Evolutionary conservation across 2,797 vertebrate genomes (phyloP).

Genomic region (Acanthopagrus latus): DNA sequence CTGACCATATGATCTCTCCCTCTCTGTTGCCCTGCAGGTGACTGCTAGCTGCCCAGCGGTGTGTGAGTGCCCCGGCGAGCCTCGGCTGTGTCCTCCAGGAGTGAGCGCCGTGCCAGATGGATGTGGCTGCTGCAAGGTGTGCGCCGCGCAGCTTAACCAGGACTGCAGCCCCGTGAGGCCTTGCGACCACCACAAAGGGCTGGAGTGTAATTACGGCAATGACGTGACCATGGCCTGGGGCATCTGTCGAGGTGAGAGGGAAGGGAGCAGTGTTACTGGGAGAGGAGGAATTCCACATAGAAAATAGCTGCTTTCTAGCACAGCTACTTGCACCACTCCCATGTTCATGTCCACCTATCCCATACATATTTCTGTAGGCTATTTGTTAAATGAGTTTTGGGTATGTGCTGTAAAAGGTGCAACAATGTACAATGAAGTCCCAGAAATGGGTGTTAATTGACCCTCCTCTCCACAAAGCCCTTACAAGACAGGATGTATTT

Average conservation of each 20-base stretch:
- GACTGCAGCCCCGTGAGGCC: slow-evolving; percentile 81
- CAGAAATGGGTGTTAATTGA: background rate
- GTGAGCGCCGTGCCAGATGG: slow-evolving; percentile 79
- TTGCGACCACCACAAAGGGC: slow-evolving; percentile 88
- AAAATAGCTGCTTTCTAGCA: background rate
- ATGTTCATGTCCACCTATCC: background rate
- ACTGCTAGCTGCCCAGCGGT: slow-evolving; percentile 75
- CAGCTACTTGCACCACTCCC: background rate
- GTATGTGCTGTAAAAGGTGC: slow-evolving; percentile 1
- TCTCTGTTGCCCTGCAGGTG: slow-evolving; percentile 70
- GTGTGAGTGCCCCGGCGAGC: slow-evolving; percentile 74
- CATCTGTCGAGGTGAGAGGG: slow-evolving; percentile 85
- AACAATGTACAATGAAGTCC: background rate
- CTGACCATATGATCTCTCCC: background rate
- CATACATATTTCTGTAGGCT: too few species aligned
- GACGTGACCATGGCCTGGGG: slow-evolving; percentile 78
- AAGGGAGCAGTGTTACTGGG: background rate
- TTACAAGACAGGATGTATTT: slow-evolving; percentile 46
- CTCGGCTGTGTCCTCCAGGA: slow-evolving; percentile 77
- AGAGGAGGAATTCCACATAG: background rate
- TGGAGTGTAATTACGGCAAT: slow-evolving; percentile 88
- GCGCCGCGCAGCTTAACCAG: slow-evolving; percentile 86
- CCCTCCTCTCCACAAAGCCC: background rate
- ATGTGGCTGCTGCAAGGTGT: slow-evolving; percentile 86
- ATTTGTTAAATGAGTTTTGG: background rate